A percentile compares a stretch with the other conserved stretches of the same genome.
phyloP scores from a whole-genome alignment of 2,888 invertebrate genomes.

The Drosophila robusta region DNA sequence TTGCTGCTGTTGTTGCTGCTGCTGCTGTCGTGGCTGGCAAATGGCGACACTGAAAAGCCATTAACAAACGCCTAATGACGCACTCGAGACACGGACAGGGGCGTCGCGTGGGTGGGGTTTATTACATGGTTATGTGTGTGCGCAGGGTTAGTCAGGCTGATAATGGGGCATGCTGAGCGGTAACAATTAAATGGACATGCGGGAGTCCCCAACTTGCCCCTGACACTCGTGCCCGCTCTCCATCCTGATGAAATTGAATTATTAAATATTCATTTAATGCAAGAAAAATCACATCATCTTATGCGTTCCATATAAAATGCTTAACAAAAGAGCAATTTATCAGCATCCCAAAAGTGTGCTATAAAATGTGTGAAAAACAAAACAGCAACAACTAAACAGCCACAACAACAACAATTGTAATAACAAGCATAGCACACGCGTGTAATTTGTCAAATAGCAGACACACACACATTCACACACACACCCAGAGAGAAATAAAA shows the following conservation, averaged over 20 bases:
- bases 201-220: conserved; percentile 22
- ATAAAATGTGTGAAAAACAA: conserved; percentile 57
- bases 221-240: neutral
- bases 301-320: conserved; percentile 50
- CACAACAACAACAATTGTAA: conserved; percentile 36
- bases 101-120: conserved; percentile 6
- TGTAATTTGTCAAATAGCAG: conserved; percentile 55
- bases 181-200: conserved; percentile 58
- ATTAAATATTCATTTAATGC: conserved; percentile 73
- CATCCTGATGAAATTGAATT: conserved; percentile 64
- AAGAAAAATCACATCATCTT: conserved; percentile 67
- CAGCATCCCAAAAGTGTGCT: conserved; percentile 74
- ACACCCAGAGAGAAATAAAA: neutral
- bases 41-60: conserved; percentile 78
- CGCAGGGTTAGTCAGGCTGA: conserved; percentile 52
- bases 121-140: conserved; percentile 2
- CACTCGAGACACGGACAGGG: conserved; percentile 62
- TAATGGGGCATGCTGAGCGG: conserved; percentile 54
- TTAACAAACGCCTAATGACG: conserved; percentile 79
- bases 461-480: conserved; percentile 13
- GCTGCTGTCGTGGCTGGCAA: conserved; percentile 33
- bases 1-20: conserved; percentile 11
- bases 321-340: conserved; percentile 73
- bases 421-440: conserved; percentile 26
- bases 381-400: conserved; percentile 47